Percentiles rank a stretch among this genome's conserved stretches.
Conservation (phyloP, 2,888 invertebrate species). For the Selenia dentaria region DNA sequence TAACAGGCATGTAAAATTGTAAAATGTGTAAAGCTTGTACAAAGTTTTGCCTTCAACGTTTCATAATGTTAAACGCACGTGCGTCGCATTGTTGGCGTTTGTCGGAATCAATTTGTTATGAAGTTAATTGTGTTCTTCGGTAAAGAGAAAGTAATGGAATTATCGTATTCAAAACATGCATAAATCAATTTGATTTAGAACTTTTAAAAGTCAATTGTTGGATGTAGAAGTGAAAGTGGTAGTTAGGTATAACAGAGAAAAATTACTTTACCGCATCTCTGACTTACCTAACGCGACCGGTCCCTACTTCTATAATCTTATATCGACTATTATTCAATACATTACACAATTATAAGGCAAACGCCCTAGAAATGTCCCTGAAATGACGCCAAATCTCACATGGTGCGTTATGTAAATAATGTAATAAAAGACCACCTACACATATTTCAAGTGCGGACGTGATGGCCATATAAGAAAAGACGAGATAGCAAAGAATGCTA, state of each 20-base stretch:
- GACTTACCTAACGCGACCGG: too few species aligned
- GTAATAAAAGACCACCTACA: too few species aligned
- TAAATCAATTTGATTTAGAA: conserved; percentile 21
- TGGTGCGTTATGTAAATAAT: too few species aligned
- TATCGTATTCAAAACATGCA: conserved; percentile 25
- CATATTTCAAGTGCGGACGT: too few species aligned
- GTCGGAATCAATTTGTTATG: conserved; percentile 33
- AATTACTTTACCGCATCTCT: too few species aligned
- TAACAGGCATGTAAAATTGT: conserved; percentile 58
- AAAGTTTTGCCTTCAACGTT: conserved; percentile 29
- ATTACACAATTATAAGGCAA: too few species aligned
- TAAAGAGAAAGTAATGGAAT: conserved; percentile 34
- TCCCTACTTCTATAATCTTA: too few species aligned
- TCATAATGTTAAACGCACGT: conserved; percentile 15
- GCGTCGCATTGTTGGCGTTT: conserved; percentile 26
- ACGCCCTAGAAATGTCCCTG: too few species aligned
- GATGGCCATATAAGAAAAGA: too few species aligned
- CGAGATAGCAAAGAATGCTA: too few species aligned
- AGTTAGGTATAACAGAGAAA: not conserved
- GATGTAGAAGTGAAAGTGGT: conserved; percentile 11
- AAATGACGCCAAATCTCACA: too few species aligned
- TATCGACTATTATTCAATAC: too few species aligned
- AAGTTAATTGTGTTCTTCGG: conserved; percentile 33
- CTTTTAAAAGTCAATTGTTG: conserved; percentile 1
- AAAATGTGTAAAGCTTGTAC: not conserved